These are phyloP conservation scores for Aphaenogaster rudis DNA, from an alignment of 1,140 invertebrate genomes.

Conservation along the genomic window DNA sequence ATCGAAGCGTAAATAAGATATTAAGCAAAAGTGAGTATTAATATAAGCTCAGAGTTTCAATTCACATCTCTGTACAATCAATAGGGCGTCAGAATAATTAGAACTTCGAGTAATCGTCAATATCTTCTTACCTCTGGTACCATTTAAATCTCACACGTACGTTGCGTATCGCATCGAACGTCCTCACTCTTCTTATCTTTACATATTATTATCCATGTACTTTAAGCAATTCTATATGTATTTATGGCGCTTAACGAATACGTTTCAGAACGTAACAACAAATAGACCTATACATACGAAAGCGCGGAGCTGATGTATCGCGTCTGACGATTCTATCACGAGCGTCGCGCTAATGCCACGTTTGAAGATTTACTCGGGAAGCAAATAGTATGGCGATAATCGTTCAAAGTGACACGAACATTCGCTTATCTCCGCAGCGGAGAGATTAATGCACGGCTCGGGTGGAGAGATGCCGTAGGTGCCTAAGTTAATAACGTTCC, in stretches of 20 bases:
- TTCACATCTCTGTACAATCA: background rate
- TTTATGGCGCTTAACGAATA: background rate
- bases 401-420: conserved; percentile 66
- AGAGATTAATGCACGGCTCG: conserved; percentile 66
- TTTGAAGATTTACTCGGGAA: conserved; percentile 69
- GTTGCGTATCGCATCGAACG: background rate
- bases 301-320: conserved; percentile 53
- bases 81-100: background rate
- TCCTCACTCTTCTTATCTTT: background rate
- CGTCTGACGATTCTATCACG: conserved; percentile 68
- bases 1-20: conserved; percentile 11
- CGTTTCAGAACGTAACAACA: background rate
- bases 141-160: background rate
- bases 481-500: conserved; percentile 67
- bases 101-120: background rate
- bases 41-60: background rate
- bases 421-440: conserved; percentile 66
- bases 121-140: background rate
- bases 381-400: conserved; percentile 70
- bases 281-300: conserved; percentile 19
- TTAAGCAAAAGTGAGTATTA: conserved; percentile 14
- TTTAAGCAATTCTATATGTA: background rate
- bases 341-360: conserved; percentile 57
- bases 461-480: conserved; percentile 25
- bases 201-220: background rate